Conservation (phyloP, 2,797 vertebrate species). For the Masticophis lateralis region DNA sequence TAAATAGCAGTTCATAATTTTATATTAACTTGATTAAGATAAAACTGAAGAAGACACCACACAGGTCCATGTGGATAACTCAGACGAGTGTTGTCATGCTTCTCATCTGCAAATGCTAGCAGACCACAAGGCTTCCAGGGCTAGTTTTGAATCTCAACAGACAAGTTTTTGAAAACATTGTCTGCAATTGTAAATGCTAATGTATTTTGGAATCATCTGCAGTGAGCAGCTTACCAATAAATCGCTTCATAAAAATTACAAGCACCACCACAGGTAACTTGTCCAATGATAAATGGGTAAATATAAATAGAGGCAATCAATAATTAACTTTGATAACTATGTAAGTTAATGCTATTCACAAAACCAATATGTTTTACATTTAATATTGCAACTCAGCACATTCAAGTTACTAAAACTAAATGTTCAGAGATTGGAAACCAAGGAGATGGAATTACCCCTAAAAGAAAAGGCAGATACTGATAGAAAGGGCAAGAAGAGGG, state of each 20-base stretch:
- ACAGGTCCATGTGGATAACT: background rate
- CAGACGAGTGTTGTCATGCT: slow-evolving; percentile 11
- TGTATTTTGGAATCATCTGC: background rate
- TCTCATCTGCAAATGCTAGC: slow-evolving; percentile 12
- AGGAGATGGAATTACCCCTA: background rate
- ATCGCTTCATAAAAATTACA: background rate
- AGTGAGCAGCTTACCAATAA: background rate
- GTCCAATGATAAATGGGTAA: background rate
- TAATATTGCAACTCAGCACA: background rate
- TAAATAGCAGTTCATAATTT: slow-evolving; percentile 11
- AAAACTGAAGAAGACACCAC: slow-evolving; percentile 20
- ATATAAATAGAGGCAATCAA: background rate
- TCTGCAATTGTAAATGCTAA: slow-evolving; percentile 6
- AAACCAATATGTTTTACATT: background rate
- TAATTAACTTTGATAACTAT: background rate
- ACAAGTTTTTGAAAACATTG: slow-evolving; percentile 8
- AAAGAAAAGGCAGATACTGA: background rate
- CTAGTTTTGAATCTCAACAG: slow-evolving; percentile 11
- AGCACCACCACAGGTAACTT: background rate
- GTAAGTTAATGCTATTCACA: background rate
- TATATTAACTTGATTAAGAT: slow-evolving; percentile 24
- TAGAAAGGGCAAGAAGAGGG: background rate
- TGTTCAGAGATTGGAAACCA: background rate
- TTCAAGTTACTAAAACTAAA: background rate
- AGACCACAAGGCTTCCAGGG: background rate